Percentiles rank a stretch among this genome's conserved stretches.
phyloP scores from a whole-genome alignment of 2,113 vertebrate species.

The Brachyhypopomus gauderio region DNA sequence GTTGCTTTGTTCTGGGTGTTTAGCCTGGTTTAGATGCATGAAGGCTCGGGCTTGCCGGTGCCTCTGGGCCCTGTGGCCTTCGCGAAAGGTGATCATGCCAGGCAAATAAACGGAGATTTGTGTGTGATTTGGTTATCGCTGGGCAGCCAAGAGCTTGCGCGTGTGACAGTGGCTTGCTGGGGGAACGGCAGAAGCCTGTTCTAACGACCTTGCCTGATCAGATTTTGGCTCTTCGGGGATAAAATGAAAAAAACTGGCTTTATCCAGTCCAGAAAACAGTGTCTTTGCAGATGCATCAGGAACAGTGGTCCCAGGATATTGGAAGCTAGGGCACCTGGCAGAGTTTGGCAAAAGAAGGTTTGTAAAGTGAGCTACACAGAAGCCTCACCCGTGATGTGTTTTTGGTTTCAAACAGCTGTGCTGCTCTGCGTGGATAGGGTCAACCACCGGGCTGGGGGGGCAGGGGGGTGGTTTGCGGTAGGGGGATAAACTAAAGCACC shows the following conservation, averaged over 20 bases:
- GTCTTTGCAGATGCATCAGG: neutral
- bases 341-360: no score
- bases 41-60: neutral
- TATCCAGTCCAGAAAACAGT: constrained; percentile 1
- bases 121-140: constrained; percentile 6
- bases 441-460: no score
- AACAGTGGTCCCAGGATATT: neutral
- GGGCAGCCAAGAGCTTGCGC: neutral
- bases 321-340: neutral
- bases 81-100: neutral
- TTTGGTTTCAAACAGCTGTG: neutral
- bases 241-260: neutral
- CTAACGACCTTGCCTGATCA: neutral
- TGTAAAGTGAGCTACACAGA: neutral
- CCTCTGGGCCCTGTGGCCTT: neutral
- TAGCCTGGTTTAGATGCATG: neutral
- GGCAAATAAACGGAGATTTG: constrained; percentile 29
- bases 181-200: neutral
- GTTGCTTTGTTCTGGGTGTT: neutral
- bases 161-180: neutral
- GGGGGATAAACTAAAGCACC: neutral
- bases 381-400: neutral
- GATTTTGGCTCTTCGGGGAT: neutral
- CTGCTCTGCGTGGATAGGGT: neutral
- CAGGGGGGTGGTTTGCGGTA: no score